These are phyloP conservation scores for Agrotis exclamationis DNA, from an alignment of 2,888 invertebrate species.

Conservation along the genomic window DNA sequence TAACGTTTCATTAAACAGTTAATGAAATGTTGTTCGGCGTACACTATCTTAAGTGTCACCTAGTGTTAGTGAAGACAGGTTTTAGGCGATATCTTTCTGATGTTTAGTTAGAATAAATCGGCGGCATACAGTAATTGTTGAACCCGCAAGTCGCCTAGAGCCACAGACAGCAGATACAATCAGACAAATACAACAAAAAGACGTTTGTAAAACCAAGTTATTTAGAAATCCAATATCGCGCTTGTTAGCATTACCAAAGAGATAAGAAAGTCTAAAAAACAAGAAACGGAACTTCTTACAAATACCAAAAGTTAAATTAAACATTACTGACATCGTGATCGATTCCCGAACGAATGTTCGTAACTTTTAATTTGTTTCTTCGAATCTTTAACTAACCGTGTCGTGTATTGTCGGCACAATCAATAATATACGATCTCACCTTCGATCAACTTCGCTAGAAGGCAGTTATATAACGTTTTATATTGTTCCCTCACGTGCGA, in stretches of 20 bases:
- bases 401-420: conserved; percentile 20
- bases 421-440: conserved; percentile 65
- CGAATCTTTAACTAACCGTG: conserved; percentile 50
- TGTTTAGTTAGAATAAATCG: no score
- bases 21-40: no score
- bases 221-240: conserved; percentile 32
- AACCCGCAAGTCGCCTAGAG: neutral
- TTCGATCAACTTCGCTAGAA: conserved; percentile 75
- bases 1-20: no score
- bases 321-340: conserved; percentile 41
- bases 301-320: conserved; percentile 54
- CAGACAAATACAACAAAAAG: conserved; percentile 10
- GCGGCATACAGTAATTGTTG: no score
- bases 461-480: conserved; percentile 75
- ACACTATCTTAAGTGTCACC: no score
- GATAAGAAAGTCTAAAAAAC: conserved; percentile 43
- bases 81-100: no score
- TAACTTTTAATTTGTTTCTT: conserved; percentile 55
- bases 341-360: conserved; percentile 31
- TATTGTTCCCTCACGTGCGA: conserved; percentile 76
- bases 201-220: conserved; percentile 28
- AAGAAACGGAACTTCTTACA: conserved; percentile 23
- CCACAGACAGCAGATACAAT: neutral
- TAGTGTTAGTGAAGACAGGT: no score
- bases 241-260: conserved; percentile 21